phyloP scores from a whole-genome alignment of 37 sponge, comb jelly and placozoan genomes.

The Cladorhizidae sp. region DNA sequence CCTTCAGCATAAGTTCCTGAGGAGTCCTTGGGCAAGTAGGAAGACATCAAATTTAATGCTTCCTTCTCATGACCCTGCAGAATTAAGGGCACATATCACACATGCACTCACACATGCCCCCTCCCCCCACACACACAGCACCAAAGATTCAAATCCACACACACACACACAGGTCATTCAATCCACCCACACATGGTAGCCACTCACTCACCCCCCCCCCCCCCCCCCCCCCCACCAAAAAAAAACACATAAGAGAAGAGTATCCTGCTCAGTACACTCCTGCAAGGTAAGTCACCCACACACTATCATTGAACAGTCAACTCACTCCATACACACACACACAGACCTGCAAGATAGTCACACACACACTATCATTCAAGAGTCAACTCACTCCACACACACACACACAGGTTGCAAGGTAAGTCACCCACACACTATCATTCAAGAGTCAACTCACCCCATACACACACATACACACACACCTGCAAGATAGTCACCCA shows the following conservation, averaged over 20 bases:
- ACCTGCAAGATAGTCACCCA: no score
- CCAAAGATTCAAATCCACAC: neutral
- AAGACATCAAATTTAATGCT: slow-evolving; percentile 92
- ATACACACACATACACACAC: slow-evolving; percentile 12
- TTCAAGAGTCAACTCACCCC: neutral
- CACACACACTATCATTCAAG: no score
- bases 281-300: neutral
- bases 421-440: neutral
- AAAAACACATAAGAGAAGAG: no score
- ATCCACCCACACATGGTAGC: no score
- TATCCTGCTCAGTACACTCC: no score
- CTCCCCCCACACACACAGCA: neutral
- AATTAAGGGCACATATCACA: no score
- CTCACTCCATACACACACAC: slow-evolving; percentile 5
- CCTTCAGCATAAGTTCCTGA: slow-evolving; percentile 87
- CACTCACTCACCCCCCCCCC: no score
- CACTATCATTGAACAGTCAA: neutral
- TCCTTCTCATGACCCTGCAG: slow-evolving; percentile 96
- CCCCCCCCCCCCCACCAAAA: no score
- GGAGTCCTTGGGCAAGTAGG: slow-evolving; percentile 94
- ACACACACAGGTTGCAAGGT: no score
- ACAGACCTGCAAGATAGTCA: neutral
- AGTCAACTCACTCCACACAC: no score
- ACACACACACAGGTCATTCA: neutral
- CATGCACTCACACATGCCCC: no score